A percentile compares a stretch with the other conserved stretches of the same genome.
Conservation (phyloP, 2,113 vertebrate species). For the Promerops cafer region DNA sequence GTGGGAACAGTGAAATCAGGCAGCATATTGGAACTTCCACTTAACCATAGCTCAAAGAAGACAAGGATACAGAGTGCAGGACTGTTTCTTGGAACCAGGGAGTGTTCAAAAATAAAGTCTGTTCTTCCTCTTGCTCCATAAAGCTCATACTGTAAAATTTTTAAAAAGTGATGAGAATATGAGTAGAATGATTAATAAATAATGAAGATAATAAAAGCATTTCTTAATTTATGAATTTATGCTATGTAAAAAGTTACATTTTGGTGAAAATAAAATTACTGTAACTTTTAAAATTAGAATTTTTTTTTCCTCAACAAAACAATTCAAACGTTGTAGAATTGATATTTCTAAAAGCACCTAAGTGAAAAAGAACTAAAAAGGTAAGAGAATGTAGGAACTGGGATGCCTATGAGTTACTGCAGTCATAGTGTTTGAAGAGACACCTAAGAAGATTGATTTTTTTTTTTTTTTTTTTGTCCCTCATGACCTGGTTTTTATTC, state of each 20-base stretch:
- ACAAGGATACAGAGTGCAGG: neutral
- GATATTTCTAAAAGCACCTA: neutral
- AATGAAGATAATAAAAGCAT: neutral
- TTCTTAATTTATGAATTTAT: neutral
- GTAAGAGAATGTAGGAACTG: neutral
- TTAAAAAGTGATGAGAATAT: neutral
- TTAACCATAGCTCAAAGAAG: neutral
- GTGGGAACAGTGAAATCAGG: constrained; percentile 30
- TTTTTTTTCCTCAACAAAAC: neutral
- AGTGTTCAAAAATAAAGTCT: neutral
- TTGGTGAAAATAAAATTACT: neutral
- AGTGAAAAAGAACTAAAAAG: neutral
- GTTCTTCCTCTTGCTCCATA: neutral
- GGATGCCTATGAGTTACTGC: neutral
- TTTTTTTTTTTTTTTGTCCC: neutral
- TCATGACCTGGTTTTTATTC: neutral
- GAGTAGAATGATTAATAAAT: neutral
- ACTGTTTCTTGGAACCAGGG: neutral
- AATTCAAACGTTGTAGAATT: neutral
- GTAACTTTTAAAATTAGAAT: neutral
- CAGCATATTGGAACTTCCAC: neutral
- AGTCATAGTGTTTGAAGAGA: neutral
- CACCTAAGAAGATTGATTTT: neutral
- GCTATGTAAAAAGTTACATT: neutral
- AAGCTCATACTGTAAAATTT: neutral